Base-by-base conservation (phyloP, 2,888 invertebrate genomes). In the Euphydryas editha region DNA sequence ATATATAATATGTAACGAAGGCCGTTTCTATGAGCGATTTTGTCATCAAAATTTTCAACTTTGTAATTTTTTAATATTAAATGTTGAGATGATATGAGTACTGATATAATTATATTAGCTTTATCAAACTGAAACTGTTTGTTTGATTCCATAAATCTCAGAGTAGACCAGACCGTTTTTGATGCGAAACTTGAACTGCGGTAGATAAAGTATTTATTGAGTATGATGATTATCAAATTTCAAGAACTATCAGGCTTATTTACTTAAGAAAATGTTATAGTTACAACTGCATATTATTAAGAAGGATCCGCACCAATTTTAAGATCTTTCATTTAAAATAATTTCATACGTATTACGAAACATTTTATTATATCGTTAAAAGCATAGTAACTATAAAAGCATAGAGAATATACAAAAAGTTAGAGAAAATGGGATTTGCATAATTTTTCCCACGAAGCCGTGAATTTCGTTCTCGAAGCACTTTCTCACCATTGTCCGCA, bases 401-500 rank as follows among this genome's bases (percentile, higher is more conserved):
- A 67, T 63, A 71, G 71, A 68, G 70, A 67, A 68, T 64, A 58
- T 47, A 72, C 71, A 75, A 75, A 72, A 72, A 74, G 72, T 57
- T 75, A 82, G 83, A 86, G 86, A 87, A 85, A 86, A 84, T 83
- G 81, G 81, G 76, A 84, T 85, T 86, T 83, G 78, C 82, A 77
- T 78, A 76, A 78, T 78, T 80, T 84, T 87, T 87, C 83, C 85
- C 86, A 84, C 77, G 81, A 68, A 74, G 75, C 74, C 76, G 80
- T 78, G 78, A 82, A 84, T 83, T 86, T 86, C 81, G 81, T 85
- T 86, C 82, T 83, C 76, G 75, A 77, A 74, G 77, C 74, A 75
- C 74, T 81, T 87, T 90, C 90, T 78, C 90, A 90, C 86, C 77
- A 90, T 90, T 90, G 89, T 90, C 74, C 77, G 73, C 72, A 77